Percentiles rank a stretch among this genome's conserved stretches.
phyloP scores from a whole-genome alignment of 2,113 vertebrate species.

The Nyctibius bracteatus region DNA sequence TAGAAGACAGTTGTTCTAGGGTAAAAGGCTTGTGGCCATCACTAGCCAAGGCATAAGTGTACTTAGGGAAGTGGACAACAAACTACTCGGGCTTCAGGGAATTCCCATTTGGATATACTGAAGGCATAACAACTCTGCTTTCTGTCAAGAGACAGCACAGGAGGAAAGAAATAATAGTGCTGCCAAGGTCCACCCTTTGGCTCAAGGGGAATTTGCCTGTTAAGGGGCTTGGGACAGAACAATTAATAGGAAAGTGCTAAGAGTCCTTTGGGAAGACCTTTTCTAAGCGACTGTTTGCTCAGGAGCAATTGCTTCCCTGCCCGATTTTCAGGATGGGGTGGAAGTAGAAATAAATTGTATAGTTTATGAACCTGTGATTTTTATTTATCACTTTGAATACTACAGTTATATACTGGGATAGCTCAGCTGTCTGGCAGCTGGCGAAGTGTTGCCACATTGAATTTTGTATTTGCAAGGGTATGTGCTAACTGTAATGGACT shows the following conservation, averaged over 20 bases:
- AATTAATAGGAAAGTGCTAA: not conserved
- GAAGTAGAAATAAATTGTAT: not conserved
- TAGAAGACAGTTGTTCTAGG: not conserved
- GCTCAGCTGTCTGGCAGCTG: not conserved
- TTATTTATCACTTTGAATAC: not conserved
- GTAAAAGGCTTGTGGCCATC: not conserved
- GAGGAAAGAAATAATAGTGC: not conserved
- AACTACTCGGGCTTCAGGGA: not conserved
- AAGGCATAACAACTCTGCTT: not conserved
- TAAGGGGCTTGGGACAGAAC: not conserved
- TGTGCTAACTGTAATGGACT: not conserved
- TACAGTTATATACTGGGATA: not conserved
- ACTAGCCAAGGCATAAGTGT: not conserved
- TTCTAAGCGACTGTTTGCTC: not conserved
- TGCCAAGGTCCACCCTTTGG: rapidly evolving
- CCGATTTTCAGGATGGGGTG: not conserved
- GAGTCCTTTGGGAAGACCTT: not conserved
- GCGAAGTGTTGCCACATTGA: not conserved
- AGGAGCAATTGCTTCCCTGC: not conserved
- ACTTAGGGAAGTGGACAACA: not conserved
- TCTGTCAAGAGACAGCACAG: not conserved
- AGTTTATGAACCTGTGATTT: not conserved
- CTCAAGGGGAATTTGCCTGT: not conserved
- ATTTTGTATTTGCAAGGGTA: not conserved
- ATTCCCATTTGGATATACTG: not conserved